A percentile compares a stretch with the other conserved stretches of the same genome.
Conservation (phyloP, 2,888 invertebrate species). For the Orchestes rusci region DNA sequence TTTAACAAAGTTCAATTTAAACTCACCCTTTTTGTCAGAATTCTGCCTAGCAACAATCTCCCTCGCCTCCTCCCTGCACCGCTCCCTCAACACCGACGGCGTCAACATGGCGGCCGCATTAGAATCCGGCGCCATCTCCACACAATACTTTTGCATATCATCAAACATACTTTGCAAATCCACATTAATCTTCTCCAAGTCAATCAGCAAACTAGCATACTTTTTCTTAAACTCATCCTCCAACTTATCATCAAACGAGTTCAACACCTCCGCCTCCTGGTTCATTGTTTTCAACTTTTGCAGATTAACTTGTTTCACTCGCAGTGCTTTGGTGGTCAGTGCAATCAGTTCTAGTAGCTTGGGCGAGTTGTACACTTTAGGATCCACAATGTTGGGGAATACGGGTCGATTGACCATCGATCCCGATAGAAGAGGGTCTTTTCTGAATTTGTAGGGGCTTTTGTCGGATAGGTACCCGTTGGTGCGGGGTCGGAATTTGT, state of each 20-base stretch:
- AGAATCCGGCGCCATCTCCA: slow-evolving; percentile 82
- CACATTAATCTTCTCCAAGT: slow-evolving; percentile 84
- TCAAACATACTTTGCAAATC: slow-evolving; percentile 80
- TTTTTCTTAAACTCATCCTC: slow-evolving; percentile 84
- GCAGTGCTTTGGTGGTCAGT: slow-evolving; percentile 76
- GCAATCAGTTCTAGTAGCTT: slow-evolving; percentile 83
- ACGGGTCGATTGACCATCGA: neutral
- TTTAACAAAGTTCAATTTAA: neutral
- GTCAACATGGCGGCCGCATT: slow-evolving; percentile 80
- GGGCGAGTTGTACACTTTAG: no score
- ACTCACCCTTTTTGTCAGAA: slow-evolving; percentile 38
- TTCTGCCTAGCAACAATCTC: slow-evolving; percentile 71
- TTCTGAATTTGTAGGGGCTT: slow-evolving; percentile 49
- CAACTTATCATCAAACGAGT: slow-evolving; percentile 70
- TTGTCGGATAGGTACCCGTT: slow-evolving; percentile 42
- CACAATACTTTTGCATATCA: slow-evolving; percentile 63
- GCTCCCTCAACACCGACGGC: slow-evolving; percentile 80
- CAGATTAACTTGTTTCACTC: slow-evolving; percentile 74
- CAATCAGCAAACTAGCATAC: slow-evolving; percentile 82
- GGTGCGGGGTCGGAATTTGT: slow-evolving; percentile 66
- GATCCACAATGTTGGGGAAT: no score
- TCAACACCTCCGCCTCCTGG: slow-evolving; percentile 79
- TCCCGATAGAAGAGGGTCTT: slow-evolving; percentile 61
- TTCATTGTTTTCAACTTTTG: slow-evolving; percentile 79
- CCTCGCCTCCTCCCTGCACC: slow-evolving; percentile 77